Base-by-base conservation (phyloP, 2,888 invertebrate species). In the Hanleya hanleyi region DNA sequence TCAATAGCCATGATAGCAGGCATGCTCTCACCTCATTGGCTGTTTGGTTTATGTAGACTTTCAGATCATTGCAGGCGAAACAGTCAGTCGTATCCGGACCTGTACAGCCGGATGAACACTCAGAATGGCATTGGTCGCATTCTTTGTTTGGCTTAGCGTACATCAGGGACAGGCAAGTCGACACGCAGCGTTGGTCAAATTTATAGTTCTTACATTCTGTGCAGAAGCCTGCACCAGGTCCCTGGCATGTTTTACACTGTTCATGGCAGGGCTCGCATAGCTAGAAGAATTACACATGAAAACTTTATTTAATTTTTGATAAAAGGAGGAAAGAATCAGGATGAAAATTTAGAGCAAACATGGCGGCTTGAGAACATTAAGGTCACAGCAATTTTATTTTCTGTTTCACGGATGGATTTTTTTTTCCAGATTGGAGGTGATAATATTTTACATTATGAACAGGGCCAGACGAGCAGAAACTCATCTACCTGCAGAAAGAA, bases 211-310 rank as follows among this genome's bases (percentile, higher is more conserved):
- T 93, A 88, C 98, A 98, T 81, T 95, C 94, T 83, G 94, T 94
- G 89, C 98, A 98, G 83, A 97, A 96, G 1, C 69, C 75, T 82
- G 96, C 95, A 33, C 97, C 97, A 86, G 95, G 96, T 1, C 95
- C 96, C 7, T 94, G 95, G 89, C 98, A 98, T 77, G 94, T 94
- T 80, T 95, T 94, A 89, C 98, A 98, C 50, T 96, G 92, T 0
- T 95, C 94, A 91, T 98, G 96, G 88, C 98, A 98, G 89, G 94
- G 95, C 75, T 96, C 93, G 87, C 98, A 98, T 38, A 97, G 94
- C 90, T 90, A 77, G 0, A 77, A 76, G 22, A n/a, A n/a, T n/a
- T n/a, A n/a, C n/a, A n/a, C n/a, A n/a, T n/a, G n/a, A n/a, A n/a
- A n/a, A n/a, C n/a, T n/a, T n/a, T n/a, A n/a, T n/a, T n/a, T n/a